Conservation (phyloP, 2,113 vertebrate genomes). For the Microcebus tavaratra region DNA sequence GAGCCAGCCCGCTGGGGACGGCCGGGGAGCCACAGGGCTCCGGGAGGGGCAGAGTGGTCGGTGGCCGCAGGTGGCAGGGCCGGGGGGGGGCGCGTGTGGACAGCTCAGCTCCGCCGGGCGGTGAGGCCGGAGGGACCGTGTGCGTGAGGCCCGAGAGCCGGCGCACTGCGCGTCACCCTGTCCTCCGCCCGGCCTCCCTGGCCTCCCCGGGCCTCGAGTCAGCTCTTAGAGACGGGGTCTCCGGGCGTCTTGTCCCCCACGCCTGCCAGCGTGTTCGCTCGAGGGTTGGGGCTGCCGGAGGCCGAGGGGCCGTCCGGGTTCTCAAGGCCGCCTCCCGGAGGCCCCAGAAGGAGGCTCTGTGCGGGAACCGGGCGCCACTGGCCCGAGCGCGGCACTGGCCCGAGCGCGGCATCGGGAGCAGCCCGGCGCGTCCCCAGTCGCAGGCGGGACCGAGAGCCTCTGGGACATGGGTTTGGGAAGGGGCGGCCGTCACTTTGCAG, state of each 20-base stretch:
- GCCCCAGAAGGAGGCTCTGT: neutral
- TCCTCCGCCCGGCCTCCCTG: neutral
- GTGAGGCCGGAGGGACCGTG: too few species aligned
- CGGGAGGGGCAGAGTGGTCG: too few species aligned
- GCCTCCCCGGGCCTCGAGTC: fast-evolving
- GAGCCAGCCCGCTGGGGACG: too few species aligned
- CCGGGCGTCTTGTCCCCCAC: fast-evolving
- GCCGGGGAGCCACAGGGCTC: too few species aligned
- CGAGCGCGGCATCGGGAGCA: too few species aligned
- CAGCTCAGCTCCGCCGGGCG: too few species aligned
- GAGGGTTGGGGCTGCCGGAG: neutral
- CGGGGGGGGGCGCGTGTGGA: too few species aligned
- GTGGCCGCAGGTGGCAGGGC: too few species aligned
- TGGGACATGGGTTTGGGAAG: fast-evolving
- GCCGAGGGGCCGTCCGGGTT: fast-evolving
- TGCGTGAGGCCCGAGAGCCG: too few species aligned
- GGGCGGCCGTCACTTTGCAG: fast-evolving
- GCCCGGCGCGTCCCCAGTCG: fast-evolving
- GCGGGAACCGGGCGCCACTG: fast-evolving
- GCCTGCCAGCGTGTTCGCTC: neutral
- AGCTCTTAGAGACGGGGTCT: neutral
- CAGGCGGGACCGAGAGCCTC: fast-evolving
- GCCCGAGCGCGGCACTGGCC: neutral
- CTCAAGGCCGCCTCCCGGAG: fast-evolving
- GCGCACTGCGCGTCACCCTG: fast-evolving